Base-by-base conservation (phyloP, 2,888 invertebrate species). In the Ectemnius cavifrons region DNA sequence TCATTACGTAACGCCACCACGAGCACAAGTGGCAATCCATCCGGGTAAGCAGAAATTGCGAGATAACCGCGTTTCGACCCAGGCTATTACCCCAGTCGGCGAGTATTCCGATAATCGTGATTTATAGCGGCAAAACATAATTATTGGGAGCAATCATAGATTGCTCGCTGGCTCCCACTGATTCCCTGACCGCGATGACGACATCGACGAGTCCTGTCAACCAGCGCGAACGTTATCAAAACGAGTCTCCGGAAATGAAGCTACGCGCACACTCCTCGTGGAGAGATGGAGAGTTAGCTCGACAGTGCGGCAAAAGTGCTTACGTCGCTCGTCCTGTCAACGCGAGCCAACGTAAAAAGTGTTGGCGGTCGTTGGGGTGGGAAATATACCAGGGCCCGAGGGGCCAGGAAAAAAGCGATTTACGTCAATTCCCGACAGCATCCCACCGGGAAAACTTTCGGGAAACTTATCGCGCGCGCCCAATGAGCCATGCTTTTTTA, bases 21-120 rank as follows among this genome's bases (percentile, higher is more conserved):
- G 5, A 6, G 37, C 37, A 37, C 37, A 37, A 37, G 8, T 11
- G 37, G 37, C 37, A 11, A 37, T 37, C 37, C 37, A 37, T 37
- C 37, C 37, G 3, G 52, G 8, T 11, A 6, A 2, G 49, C 0
- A 14, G n/a, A 63, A 71, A 64, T 69, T 49, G 61, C 66, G 52
- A 57, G 63, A 59, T 28, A 16, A 46, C 28, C 58, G 5, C 23
- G 23, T 37, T 28, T 14, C 27, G 37, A 59, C 61, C 11, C 8
- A 1, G 37, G n/a, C 64, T 45, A 46, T 75, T 69, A 16, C 45
- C 6, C 6, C 23, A 37, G 37, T 37, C 5, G 28, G 8, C 20
- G 14, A 62, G 78, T 62, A 63, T 27, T 46, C 62, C 67, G 59
- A 79, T 78, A 73, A 78, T 59, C 60, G 46, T 16, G 66, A 79